phyloP scores from a whole-genome alignment of 2,888 invertebrate genomes.

The Stenchaetothrips biformis region DNA sequence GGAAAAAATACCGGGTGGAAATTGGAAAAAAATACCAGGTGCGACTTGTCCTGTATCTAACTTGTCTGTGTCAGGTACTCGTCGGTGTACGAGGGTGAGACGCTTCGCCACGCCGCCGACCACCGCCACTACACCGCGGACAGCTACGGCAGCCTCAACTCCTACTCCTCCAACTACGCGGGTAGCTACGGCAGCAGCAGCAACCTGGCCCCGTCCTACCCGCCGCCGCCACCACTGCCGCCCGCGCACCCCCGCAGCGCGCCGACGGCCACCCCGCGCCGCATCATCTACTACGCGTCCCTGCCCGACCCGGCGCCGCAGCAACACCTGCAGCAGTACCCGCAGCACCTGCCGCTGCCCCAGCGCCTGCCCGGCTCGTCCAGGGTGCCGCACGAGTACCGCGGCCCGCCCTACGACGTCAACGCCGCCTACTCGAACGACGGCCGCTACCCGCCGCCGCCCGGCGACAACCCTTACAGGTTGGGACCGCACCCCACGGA shows the following conservation, averaged over 20 bases:
- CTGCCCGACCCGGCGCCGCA: constrained; percentile 32
- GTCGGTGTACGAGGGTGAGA: background rate
- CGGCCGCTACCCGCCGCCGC: constrained; percentile 30
- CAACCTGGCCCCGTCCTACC: background rate
- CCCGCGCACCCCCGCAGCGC: constrained; percentile 14
- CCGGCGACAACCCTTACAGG: constrained; percentile 14
- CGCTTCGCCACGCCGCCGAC: background rate
- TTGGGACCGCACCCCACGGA: background rate
- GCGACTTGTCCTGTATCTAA: no score
- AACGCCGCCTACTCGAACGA: constrained; percentile 27
- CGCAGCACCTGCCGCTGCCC: background rate
- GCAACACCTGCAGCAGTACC: background rate
- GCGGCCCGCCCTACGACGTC: constrained; percentile 15
- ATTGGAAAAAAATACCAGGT: no score
- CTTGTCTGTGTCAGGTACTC: background rate
- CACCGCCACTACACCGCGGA: constrained; percentile 19
- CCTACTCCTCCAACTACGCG: background rate
- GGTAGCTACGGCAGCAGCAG: constrained; percentile 13
- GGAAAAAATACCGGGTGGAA: no score
- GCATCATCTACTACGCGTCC: constrained; percentile 36
- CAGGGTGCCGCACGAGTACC: constrained; percentile 16
- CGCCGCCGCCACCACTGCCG: background rate
- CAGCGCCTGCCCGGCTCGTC: background rate
- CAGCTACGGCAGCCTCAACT: background rate
- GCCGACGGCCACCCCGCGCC: constrained; percentile 29